phyloP scores from a whole-genome alignment of 2,113 vertebrate species.

The Prietella phreatophila region DNA sequence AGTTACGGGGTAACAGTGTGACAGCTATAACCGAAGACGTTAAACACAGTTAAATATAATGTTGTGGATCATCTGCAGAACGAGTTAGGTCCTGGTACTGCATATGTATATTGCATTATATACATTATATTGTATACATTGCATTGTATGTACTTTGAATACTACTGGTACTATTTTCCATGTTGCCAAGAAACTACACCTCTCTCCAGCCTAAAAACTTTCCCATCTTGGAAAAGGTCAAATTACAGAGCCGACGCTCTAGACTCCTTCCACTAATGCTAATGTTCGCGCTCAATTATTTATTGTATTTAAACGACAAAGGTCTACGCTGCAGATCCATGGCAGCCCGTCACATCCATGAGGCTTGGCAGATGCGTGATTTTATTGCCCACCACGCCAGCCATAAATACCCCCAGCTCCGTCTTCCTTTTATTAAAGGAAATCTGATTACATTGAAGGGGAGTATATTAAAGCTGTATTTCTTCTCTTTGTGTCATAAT shows the following conservation, averaged over 20 bases:
- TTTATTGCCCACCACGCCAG: conserved; percentile 18
- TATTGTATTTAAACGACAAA: conserved; percentile 15
- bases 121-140: no score
- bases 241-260: background rate
- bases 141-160: background rate
- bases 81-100: no score
- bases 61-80: background rate
- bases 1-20: background rate
- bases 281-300: background rate
- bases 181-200: background rate
- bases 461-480: conserved; percentile 52
- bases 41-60: background rate
- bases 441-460: conserved; percentile 49
- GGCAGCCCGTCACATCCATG: background rate
- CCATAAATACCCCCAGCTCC: conserved; percentile 41
- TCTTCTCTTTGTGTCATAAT: conserved; percentile 38
- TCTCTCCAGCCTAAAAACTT: background rate
- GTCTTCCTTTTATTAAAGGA: conserved; percentile 48
- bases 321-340: background rate
- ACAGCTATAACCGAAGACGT: no score
- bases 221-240: background rate
- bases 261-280: background rate
- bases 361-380: conserved; percentile 17
- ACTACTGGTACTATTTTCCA: background rate
- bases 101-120: no score